Base-by-base conservation (phyloP, 2,797 vertebrate genomes). In the Myoxocephalus aenaeus region DNA sequence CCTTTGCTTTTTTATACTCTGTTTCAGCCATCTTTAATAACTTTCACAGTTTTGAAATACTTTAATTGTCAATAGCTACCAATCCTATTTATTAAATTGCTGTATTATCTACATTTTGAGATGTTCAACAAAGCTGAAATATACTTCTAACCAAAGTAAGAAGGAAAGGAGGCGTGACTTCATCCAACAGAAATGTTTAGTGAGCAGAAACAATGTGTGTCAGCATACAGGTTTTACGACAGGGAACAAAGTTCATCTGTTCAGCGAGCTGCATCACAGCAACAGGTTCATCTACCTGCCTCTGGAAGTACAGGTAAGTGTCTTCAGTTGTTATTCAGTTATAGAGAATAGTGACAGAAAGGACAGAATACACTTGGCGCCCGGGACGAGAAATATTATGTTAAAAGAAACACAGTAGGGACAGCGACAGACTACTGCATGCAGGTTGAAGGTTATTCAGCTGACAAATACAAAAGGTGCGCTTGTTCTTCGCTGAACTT, bases 211-310 rank as follows among this genome's bases (percentile, higher is more conserved):
- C 27, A 48, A 40, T 65, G 0, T 11, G 15, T 32, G 65, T 42
- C 57, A 82, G 72, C 46, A 32, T 29, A 58, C 32, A 71, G 38
- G 18, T 79, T 91, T 88, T 86, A 92, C 48, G 42, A 72, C 73
- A 20, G 20, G 66, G 87, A 64, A 0, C 90, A 90, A 92, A 86
- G 92, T 79, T 90, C 77, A 59, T 38, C 29, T 50, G 34, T 61
- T 72, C 32, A 27, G 57, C 73, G 56, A 63, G 57, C 77, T 77
- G 65, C 14, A 10, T 36, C 13, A 53, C 12, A 4, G n/a, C 10
- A 20, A 77, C 80, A 65, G 54, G 20, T 72, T 75, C 2, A 20
- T 1, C 65, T 46, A 1, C 13, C 46, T 6, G 32, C 4, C 7
- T 0, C 2, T 1, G 40, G 54, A 53, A 44, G 25, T n/a, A 63